These are phyloP conservation scores for Ctenopoma kingsleyae DNA, from an alignment of 2,797 vertebrate genomes.

Conservation along the genomic window DNA sequence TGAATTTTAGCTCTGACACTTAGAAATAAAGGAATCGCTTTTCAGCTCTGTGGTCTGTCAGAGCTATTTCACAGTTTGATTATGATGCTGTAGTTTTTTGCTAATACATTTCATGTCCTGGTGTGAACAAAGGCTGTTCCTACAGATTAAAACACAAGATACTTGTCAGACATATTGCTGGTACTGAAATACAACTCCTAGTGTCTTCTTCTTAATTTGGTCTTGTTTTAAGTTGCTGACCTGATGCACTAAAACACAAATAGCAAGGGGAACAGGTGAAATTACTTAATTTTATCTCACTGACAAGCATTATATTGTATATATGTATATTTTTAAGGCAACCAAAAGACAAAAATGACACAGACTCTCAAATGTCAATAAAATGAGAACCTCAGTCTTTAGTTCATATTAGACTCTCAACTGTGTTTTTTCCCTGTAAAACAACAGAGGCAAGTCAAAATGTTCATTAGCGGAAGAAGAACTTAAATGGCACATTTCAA, in stretches of 20 bases:
- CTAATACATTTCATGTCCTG: neutral
- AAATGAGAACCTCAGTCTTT: no score
- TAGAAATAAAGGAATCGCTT: slow-evolving; percentile 39
- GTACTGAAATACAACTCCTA: neutral
- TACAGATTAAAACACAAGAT: neutral
- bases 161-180: neutral
- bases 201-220: neutral
- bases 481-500: neutral
- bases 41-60: slow-evolving; percentile 5
- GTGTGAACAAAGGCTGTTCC: neutral
- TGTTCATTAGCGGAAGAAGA: neutral
- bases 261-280: neutral
- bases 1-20: slow-evolving; percentile 49
- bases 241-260: no score
- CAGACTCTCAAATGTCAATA: no score
- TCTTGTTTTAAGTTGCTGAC: neutral
- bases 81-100: neutral
- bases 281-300: neutral
- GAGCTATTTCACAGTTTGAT: slow-evolving; percentile 5
- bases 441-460: neutral
- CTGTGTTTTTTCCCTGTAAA: neutral
- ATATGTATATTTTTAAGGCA: no score
- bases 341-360: no score
- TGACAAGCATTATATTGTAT: neutral
- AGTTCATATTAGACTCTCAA: neutral